Conservation (phyloP, 2,797 vertebrate species). For the Chanos chanos region DNA sequence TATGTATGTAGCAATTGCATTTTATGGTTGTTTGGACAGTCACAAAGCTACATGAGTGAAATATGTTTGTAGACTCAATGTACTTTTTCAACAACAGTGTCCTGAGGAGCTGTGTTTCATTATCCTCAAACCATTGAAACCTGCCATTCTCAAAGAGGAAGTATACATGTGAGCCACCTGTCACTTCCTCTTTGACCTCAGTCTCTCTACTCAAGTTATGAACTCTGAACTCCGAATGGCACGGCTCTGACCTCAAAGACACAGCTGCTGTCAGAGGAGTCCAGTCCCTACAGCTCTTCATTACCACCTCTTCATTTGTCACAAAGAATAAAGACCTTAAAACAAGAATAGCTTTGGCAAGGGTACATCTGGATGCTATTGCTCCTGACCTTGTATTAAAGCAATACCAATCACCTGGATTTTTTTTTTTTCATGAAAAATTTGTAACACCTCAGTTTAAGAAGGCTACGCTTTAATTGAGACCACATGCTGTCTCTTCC, state of each 20-base stretch:
- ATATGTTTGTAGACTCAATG: too few relatives aligned
- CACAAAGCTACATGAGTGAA: too few relatives aligned
- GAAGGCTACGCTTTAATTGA: conserved; percentile 7
- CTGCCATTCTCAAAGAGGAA: conserved; percentile 10
- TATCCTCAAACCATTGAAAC: too few relatives aligned
- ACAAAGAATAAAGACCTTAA: background rate
- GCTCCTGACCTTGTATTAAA: background rate
- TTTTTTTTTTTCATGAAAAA: too few relatives aligned
- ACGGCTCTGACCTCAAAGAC: background rate
- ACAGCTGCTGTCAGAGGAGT: background rate
- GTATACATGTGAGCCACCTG: background rate
- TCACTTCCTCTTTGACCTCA: conserved; percentile 11
- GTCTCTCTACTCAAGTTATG: background rate
- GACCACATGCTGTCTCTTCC: background rate
- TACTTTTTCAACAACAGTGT: too few relatives aligned
- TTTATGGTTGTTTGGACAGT: too few relatives aligned
- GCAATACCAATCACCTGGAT: background rate
- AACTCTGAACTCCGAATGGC: conserved; percentile 8
- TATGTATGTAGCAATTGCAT: too few relatives aligned
- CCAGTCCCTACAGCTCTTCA: background rate
- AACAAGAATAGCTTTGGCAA: background rate
- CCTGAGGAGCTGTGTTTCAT: background rate
- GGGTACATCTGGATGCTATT: background rate
- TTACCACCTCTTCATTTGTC: background rate
- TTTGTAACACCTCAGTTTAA: conserved; percentile 6